Evolutionary conservation across 2,888 invertebrate genomes (phyloP).

Genomic region (Apomyelois bistriatella): DNA sequence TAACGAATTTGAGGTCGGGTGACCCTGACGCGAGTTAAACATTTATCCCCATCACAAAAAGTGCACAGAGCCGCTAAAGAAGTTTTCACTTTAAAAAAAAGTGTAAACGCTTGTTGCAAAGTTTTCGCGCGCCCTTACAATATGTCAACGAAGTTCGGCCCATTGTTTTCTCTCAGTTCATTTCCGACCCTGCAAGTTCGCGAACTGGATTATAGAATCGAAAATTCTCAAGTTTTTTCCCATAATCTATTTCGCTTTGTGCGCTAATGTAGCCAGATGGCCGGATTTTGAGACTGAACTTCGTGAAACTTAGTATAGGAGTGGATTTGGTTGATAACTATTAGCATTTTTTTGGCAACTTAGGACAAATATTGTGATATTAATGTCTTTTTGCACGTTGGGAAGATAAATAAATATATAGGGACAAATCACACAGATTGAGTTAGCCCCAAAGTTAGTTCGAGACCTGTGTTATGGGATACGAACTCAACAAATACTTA

Average conservation of each 20-base stretch:
- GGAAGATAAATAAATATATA: too few relatives aligned
- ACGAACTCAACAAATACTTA: too few relatives aligned
- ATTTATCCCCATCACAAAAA: too few relatives aligned
- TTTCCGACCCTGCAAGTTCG: conserved; percentile 5
- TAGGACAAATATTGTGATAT: not conserved
- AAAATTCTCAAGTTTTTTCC: conserved; percentile 14
- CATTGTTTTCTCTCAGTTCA: conserved; percentile 13
- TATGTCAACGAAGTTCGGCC: conserved; percentile 9
- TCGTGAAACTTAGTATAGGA: not conserved
- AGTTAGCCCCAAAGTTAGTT: too few relatives aligned
- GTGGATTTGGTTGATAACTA: conserved; percentile 1
- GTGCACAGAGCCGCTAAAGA: too few relatives aligned
- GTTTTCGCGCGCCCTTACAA: not conserved
- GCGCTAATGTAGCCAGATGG: conserved; percentile 7
- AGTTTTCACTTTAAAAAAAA: too few relatives aligned
- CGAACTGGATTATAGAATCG: conserved; percentile 20
- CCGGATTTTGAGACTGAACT: not conserved
- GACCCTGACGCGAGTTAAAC: too few relatives aligned
- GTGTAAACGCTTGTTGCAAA: not conserved
- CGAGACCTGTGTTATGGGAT: too few relatives aligned
- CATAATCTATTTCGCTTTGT: conserved; percentile 18
- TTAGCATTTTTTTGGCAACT: conserved; percentile 1
- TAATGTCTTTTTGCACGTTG: too few relatives aligned
- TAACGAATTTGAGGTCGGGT: too few relatives aligned
- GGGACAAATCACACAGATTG: too few relatives aligned